Conservation (phyloP, 2,888 invertebrate genomes). For the Orthosia gracilis region DNA sequence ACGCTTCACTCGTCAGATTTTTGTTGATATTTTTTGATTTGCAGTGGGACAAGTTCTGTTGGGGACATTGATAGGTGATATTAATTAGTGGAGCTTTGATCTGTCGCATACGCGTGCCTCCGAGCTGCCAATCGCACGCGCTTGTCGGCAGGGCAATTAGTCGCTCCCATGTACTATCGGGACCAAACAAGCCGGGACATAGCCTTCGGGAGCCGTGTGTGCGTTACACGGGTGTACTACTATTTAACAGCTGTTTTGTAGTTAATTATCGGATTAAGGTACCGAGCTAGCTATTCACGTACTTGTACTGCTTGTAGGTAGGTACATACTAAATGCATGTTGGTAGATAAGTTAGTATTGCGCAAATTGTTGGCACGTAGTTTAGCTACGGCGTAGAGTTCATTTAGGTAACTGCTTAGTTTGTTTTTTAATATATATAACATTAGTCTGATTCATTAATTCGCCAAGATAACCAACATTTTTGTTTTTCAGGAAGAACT, state of each 20-base stretch:
- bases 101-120: conserved; percentile 75
- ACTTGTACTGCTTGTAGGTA: neutral
- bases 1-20: neutral
- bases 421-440: neutral
- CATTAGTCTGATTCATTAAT: neutral
- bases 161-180: conserved; percentile 58
- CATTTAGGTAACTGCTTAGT: neutral
- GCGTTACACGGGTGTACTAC: conserved; percentile 25
- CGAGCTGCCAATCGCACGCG: conserved; percentile 80
- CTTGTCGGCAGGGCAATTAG: conserved; percentile 78
- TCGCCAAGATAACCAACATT: no score
- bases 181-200: conserved; percentile 40
- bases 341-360: neutral
- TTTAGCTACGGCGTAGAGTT: neutral
- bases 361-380: neutral
- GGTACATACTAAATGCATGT: no score
- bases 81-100: conserved; percentile 80
- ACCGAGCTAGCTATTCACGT: neutral
- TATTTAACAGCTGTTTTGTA: conserved; percentile 30
- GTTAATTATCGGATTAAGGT: conserved; percentile 28
- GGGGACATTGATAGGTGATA: conserved; percentile 68
- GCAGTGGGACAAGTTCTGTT: conserved; percentile 15
- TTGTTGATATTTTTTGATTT: conserved; percentile 26
- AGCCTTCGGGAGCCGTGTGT: conserved; percentile 33
- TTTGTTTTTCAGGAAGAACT: no score